phyloP scores from a whole-genome alignment of 2,113 vertebrate genomes.

The Malaclemys terrapin region DNA sequence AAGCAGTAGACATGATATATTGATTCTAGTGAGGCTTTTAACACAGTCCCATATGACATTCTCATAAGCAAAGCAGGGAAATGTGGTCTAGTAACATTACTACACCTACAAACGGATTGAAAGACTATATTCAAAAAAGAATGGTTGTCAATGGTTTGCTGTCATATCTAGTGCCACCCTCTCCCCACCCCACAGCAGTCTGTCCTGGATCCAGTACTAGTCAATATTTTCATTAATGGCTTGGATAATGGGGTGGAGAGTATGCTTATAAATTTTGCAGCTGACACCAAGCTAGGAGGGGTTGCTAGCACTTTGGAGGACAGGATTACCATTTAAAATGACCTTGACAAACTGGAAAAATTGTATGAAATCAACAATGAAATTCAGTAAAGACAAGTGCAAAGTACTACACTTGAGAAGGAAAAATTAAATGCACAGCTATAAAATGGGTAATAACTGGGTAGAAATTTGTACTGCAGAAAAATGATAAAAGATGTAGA shows the following conservation, averaged over 20 bases:
- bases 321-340: neutral
- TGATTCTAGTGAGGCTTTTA: neutral
- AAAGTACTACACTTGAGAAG: neutral
- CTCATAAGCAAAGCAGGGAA: neutral
- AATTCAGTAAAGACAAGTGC: neutral
- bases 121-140: too few relatives aligned
- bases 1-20: neutral
- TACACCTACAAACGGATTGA: too few relatives aligned
- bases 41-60: neutral
- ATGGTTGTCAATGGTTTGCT: too few relatives aligned
- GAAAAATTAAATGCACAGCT: neutral
- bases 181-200: neutral
- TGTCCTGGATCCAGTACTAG: neutral
- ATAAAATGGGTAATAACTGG: neutral
- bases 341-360: neutral
- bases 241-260: neutral
- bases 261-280: neutral
- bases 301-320: neutral
- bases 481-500: neutral
- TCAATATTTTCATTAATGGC: too few relatives aligned
- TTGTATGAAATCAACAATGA: neutral
- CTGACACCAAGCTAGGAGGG: neutral
- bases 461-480: neutral
- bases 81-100: neutral
- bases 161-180: neutral